Base-by-base conservation (phyloP, 2,888 invertebrate genomes). In the Lasius fuliginosus region DNA sequence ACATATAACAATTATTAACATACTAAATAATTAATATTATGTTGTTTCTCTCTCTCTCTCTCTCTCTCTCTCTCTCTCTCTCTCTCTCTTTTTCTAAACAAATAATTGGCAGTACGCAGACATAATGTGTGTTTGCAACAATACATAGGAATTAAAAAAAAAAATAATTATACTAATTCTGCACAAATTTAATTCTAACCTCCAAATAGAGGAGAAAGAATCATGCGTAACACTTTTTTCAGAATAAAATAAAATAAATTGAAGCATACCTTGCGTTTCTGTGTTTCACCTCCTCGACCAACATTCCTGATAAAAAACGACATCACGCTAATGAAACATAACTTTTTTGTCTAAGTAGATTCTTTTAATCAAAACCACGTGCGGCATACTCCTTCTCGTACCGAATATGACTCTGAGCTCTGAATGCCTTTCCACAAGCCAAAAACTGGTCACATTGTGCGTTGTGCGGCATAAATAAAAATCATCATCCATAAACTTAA, bases 221-320 rank as follows among this genome's bases (percentile, higher is more conserved):
- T n/a, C 3, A 53, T n/a, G 53, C 0, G 5, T 8, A 58, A 68
- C 6, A 68, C 1, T 33, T 75, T 49, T 33, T 74, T 15, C 18
- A n/a, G 5, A 74, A 60, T 11, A 30, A 15, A 82, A 60, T 40
- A 27, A 65, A 15, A 75, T 81, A 68, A 27, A 82, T 11, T 11
- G 4, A 62, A 56, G 36, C 15, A 79, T 92, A 94, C 94, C 91
- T 94, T 94, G 89, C 94, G 89, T 83, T 94, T 94, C 2, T 74
- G 77, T 36, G 84, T 83, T 40, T 86, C 90, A 9, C 71, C 71
- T 27, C 89, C 89, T 27, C 92, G 92, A 79, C 89, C 90, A 81
- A 92, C 90, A 82, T 91, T 94, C 75, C 94, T 85, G 82, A 94
- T 94, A 40, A 94, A 94, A 87, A 94, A 94, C 33, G 94, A 94